Evolutionary conservation across 2,888 invertebrate genomes (phyloP), one percentile per base, ranked within the genome.

Genomic region (Eledone cirrhosa): DNA sequence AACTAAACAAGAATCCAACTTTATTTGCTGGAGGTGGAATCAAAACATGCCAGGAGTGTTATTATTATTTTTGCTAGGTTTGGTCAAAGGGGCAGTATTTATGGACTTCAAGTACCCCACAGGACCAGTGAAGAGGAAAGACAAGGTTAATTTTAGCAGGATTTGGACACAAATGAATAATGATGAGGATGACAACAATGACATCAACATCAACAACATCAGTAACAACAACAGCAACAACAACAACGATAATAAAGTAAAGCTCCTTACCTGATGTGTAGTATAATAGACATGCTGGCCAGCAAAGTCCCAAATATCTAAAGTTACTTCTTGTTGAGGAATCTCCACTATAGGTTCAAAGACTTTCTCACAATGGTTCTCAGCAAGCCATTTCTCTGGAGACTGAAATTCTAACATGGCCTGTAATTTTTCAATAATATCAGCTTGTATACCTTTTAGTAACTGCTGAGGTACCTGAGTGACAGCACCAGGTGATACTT

Each of bases 261-360:
- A 22, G 16, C 53, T 22, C 48, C 78, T 29, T 80, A 88, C 88
- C 85, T 89, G 89, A 79, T 90, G 89, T 29, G 89, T 89, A 7
- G 88, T 86, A 79, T 88, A 89, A 80, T 89, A 90, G 3, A 84
- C 87, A 77, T 88, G 86, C 78, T 88, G 88, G 22, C 90, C 90
- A 31, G 89, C 88, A 82, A 90, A 90, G 80, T 91, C 90, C 89
- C 90, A 90, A 41, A 90, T 87, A 83, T 89, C 87, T 63, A 90
- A 82, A 59, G 85, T 84, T 47, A 89, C 86, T 72, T 85, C 84
- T 31, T 83, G 79, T 81, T 48, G 29, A 48, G 24, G 29, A 29
- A 48, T 47, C 48, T 63, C 72, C 48, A 75, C 48, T 22, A n/a
- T 78, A 19, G 16, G 47, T 24, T 29, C 47, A 47, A 16, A 80